phyloP scores from a whole-genome alignment of 2,888 invertebrate species.

The Dilophus febrilis region DNA sequence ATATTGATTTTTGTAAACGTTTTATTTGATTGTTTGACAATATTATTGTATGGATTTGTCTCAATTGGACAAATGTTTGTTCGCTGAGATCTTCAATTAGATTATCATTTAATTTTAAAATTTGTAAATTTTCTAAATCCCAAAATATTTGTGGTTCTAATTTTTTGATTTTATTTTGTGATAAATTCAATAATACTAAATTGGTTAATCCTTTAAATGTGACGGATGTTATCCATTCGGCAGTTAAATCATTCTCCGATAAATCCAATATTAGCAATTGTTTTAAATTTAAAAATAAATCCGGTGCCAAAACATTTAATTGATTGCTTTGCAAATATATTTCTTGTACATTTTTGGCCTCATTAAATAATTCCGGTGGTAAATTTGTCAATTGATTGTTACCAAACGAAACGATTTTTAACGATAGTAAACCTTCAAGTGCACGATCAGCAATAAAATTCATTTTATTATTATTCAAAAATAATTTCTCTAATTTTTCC shows the following conservation, averaged over 20 bases:
- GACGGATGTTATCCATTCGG: slow-evolving; percentile 68
- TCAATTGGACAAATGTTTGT: slow-evolving; percentile 74
- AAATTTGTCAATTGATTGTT: slow-evolving; percentile 78
- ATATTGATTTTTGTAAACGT: slow-evolving; percentile 62
- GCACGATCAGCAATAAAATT: slow-evolving; percentile 74
- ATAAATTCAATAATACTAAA: slow-evolving; percentile 68
- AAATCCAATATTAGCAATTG: slow-evolving; percentile 65
- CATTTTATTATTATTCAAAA: slow-evolving; percentile 75
- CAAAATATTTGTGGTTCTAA: slow-evolving; percentile 69
- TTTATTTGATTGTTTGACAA: slow-evolving; percentile 73
- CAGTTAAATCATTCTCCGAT: slow-evolving; percentile 69
- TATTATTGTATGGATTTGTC: slow-evolving; percentile 74
- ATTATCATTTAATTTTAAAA: slow-evolving; percentile 72
- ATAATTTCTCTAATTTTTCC: slow-evolving; percentile 57
- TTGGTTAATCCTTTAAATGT: slow-evolving; percentile 78
- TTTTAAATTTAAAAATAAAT: slow-evolving; percentile 64
- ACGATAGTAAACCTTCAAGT: slow-evolving; percentile 57
- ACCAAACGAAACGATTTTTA: slow-evolving; percentile 73
- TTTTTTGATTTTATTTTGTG: slow-evolving; percentile 68
- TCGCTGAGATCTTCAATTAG: slow-evolving; percentile 66
- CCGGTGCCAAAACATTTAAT: slow-evolving; percentile 68
- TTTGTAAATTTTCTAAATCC: slow-evolving; percentile 67
- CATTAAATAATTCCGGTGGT: slow-evolving; percentile 70
- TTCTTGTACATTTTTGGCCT: slow-evolving; percentile 66
- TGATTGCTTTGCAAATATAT: slow-evolving; percentile 83